Percentiles rank a stretch among this genome's conserved stretches.
Conservation (phyloP, 2,797 vertebrate genomes). For the Ctenosaura bakeri region DNA sequence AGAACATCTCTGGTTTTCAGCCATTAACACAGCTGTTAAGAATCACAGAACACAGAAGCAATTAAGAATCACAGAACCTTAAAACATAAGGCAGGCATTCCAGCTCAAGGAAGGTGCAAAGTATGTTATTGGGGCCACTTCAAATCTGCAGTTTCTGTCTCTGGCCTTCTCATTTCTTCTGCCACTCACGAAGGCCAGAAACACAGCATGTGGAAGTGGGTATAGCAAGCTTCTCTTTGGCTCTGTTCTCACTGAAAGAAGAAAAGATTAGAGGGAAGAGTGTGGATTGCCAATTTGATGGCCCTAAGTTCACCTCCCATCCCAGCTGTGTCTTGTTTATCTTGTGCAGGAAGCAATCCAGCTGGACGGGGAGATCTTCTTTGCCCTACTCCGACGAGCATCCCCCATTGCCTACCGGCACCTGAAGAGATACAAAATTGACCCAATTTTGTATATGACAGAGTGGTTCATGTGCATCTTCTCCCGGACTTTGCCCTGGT, state of each 20-base stretch:
- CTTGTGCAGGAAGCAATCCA: conserved; percentile 90
- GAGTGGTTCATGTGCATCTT: conserved; percentile 98
- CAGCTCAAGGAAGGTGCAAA: background rate
- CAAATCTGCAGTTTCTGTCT: background rate
- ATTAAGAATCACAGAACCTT: no score
- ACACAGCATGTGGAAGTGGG: no score
- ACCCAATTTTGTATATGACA: conserved; percentile 93
- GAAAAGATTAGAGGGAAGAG: background rate
- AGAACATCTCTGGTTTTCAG: background rate
- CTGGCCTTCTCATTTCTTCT: background rate
- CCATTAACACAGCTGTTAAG: background rate
- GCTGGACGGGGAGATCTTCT: conserved; percentile 93
- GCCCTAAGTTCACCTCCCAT: background rate
- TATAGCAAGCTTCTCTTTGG: background rate
- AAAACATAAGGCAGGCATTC: background rate
- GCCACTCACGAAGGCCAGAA: background rate
- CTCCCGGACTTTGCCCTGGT: conserved; percentile 91
- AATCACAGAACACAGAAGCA: background rate
- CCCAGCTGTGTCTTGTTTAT: background rate
- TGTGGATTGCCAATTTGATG: background rate
- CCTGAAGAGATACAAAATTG: conserved; percentile 91
- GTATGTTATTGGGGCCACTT: background rate
- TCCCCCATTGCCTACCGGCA: conserved; percentile 91
- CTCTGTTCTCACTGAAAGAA: background rate
- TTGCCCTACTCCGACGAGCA: conserved; percentile 86